These are phyloP conservation scores for Lymantria dispar DNA, from an alignment of 2,888 invertebrate genomes.

Conservation along the genomic window DNA sequence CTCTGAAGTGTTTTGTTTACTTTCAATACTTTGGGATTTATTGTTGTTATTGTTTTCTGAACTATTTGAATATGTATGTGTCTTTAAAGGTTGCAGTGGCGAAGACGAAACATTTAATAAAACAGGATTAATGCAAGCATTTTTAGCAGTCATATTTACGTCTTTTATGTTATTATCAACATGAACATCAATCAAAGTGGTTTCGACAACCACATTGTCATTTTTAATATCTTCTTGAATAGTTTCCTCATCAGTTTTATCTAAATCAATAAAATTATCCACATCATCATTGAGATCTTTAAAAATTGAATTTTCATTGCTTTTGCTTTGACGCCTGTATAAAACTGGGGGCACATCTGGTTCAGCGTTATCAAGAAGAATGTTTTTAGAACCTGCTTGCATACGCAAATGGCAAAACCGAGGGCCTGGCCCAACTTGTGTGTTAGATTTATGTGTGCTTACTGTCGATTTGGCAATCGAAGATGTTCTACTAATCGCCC, in stretches of 20 bases:
- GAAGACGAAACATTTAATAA: slow-evolving; percentile 73
- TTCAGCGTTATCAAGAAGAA: slow-evolving; percentile 89
- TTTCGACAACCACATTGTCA: slow-evolving; percentile 67
- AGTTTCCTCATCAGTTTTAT: slow-evolving; percentile 49
- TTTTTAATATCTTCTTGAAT: slow-evolving; percentile 50
- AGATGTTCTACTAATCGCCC: slow-evolving; percentile 71
- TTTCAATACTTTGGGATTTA: slow-evolving; percentile 56
- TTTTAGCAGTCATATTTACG: slow-evolving; percentile 47
- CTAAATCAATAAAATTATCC: slow-evolving; percentile 64
- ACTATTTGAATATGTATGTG: slow-evolving; percentile 68
- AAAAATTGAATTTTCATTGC: slow-evolving; percentile 70
- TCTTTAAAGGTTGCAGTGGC: slow-evolving; percentile 73
- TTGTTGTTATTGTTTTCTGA: slow-evolving; percentile 72
- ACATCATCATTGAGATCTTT: slow-evolving; percentile 70
- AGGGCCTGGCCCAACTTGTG: slow-evolving; percentile 84
- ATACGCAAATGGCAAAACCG: slow-evolving; percentile 89
- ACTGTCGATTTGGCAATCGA: slow-evolving; percentile 76
- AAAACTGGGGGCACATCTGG: slow-evolving; percentile 87
- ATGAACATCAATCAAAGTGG: slow-evolving; percentile 73
- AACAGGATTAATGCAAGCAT: slow-evolving; percentile 64
- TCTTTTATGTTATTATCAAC: slow-evolving; percentile 71
- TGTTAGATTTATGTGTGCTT: slow-evolving; percentile 74
- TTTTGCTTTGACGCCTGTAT: slow-evolving; percentile 84
- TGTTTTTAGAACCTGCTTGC: slow-evolving; percentile 90
- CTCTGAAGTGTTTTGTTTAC: slow-evolving; percentile 58